Evolutionary conservation across 1,140 invertebrate genomes (phyloP).

Genomic region (Lordiphosa mommai): DNA sequence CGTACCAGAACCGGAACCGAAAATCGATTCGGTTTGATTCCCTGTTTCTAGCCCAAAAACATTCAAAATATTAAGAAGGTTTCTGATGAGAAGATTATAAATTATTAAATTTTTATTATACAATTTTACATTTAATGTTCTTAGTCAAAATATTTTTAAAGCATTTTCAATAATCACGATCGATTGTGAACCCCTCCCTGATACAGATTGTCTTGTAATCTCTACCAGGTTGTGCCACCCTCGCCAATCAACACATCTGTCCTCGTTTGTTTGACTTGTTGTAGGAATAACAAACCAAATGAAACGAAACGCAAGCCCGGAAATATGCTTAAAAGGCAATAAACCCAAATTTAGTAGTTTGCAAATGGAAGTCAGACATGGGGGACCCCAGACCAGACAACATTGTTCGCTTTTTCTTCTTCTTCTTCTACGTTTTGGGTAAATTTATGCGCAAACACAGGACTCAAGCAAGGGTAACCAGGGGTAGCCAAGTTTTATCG

Average conservation of each 20-base stretch:
- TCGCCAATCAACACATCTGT: no score
- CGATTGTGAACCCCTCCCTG: neutral
- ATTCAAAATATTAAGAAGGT: no score
- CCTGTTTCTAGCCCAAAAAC: no score
- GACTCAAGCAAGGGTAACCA: slow-evolving; percentile 44
- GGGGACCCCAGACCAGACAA: slow-evolving; percentile 23
- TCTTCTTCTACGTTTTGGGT: slow-evolving; percentile 8
- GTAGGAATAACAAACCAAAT: slow-evolving; percentile 45
- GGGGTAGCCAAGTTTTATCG: slow-evolving; percentile 42
- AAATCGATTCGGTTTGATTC: no score
- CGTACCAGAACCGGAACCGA: no score
- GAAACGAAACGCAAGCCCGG: slow-evolving; percentile 42
- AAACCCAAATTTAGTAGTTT: slow-evolving; percentile 34
- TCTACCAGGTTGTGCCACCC: no score
- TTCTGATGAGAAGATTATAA: no score
- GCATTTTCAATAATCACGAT: no score
- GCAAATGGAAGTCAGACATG: slow-evolving; percentile 37
- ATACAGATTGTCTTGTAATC: no score
- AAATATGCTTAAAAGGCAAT: slow-evolving; percentile 67
- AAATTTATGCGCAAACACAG: slow-evolving; percentile 49
- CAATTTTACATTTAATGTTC: no score
- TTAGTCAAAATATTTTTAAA: no score
- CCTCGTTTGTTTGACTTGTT: slow-evolving; percentile 28
- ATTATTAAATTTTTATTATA: no score
- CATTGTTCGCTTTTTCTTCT: neutral